These are phyloP conservation scores for Chelon auratus DNA, from an alignment of 2,797 vertebrate genomes.

Conservation along the genomic window DNA sequence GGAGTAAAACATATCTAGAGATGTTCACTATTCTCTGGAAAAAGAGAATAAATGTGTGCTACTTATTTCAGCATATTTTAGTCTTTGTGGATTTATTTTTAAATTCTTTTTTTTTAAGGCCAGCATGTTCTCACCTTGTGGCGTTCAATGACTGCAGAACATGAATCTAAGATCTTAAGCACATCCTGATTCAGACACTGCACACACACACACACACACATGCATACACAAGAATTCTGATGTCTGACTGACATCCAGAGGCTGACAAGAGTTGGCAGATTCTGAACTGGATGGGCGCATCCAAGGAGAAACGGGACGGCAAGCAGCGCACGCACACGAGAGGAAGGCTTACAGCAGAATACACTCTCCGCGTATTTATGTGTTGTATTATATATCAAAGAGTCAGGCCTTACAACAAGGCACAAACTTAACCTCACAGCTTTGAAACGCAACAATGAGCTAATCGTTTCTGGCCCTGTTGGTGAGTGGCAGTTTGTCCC, in stretches of 20 bases:
- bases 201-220: slow-evolving; percentile 34
- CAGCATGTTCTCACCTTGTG: not conserved
- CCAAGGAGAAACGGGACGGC: slow-evolving; percentile 54
- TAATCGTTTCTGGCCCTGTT: too few relatives aligned
- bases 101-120: not conserved
- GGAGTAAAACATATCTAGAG: too few relatives aligned
- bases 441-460: too few relatives aligned
- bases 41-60: not conserved
- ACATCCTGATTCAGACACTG: slow-evolving; percentile 25
- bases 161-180: slow-evolving; percentile 15
- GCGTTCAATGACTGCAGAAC: slow-evolving; percentile 15
- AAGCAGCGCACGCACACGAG: slow-evolving; percentile 34
- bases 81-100: not conserved
- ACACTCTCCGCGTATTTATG: not conserved
- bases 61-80: not conserved
- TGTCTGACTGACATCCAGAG: slow-evolving; percentile 53
- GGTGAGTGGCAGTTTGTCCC: too few relatives aligned
- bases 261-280: slow-evolving; percentile 58
- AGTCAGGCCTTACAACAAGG: too few relatives aligned
- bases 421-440: too few relatives aligned
- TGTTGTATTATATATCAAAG: not conserved
- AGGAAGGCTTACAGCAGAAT: slow-evolving; percentile 21
- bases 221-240: slow-evolving; percentile 18
- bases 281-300: slow-evolving; percentile 51
- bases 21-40: slow-evolving; percentile 3